Evolutionary conservation across 2,113 vertebrate species (phyloP).

Genomic region (Microtus ochrogaster): DNA sequence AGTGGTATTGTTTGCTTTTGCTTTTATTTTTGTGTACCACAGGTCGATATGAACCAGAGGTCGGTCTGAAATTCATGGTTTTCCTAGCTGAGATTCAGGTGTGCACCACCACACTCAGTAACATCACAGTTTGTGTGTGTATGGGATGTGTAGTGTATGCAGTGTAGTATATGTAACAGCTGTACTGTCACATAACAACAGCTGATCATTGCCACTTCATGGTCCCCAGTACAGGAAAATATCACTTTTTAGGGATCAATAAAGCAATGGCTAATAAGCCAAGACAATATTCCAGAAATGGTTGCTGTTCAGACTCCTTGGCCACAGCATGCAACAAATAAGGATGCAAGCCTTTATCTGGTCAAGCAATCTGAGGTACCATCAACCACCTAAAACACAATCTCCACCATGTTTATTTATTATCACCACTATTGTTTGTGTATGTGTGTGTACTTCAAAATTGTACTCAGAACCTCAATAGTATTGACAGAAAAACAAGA

Average conservation of each 20-base stretch:
- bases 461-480: not conserved
- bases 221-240: not conserved
- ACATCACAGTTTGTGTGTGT: too few species aligned
- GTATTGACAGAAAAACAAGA: not conserved
- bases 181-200: not conserved
- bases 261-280: not conserved
- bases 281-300: not conserved
- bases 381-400: not conserved
- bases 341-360: rapidly evolving
- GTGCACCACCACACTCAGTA: not conserved
- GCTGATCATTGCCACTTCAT: not conserved
- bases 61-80: not conserved
- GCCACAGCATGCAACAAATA: rapidly evolving
- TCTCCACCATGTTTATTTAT: too few species aligned
- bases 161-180: not conserved
- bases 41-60: not conserved
- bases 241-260: not conserved
- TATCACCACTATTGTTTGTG: not conserved
- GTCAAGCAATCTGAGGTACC: rapidly evolving
- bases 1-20: not conserved
- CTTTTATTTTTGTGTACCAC: not conserved
- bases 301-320: rapidly evolving
- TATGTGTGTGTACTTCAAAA: too few species aligned
- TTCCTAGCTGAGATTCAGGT: not conserved
- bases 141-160: not conserved